phyloP scores from a whole-genome alignment of 2,797 vertebrate species.

The Rallus crepitans region DNA sequence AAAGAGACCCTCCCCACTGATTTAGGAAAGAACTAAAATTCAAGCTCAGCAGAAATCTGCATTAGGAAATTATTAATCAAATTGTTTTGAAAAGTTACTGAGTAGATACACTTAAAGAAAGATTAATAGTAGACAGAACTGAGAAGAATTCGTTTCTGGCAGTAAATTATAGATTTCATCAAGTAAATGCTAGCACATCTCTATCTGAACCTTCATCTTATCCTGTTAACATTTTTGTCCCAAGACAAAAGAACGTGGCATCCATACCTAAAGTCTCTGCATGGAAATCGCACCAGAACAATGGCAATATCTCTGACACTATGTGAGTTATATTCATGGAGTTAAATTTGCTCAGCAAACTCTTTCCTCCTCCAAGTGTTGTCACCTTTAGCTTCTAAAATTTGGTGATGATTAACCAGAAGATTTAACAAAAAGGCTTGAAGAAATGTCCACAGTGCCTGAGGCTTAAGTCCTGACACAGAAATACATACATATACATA shows the following conservation, averaged over 20 bases:
- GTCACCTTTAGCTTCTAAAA: neutral
- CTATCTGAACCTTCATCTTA: neutral
- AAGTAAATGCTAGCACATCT: neutral
- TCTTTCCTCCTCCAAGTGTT: neutral
- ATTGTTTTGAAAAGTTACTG: neutral
- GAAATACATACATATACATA: neutral
- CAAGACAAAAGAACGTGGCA: neutral
- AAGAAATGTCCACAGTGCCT: neutral
- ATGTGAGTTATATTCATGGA: neutral
- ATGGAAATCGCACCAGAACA: neutral
- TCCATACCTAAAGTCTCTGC: neutral
- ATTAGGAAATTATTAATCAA: neutral
- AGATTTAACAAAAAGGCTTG: constrained; percentile 7
- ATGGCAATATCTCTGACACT: neutral
- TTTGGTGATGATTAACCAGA: neutral
- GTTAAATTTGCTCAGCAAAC: neutral
- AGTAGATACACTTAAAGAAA: neutral
- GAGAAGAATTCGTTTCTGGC: neutral
- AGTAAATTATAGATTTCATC: neutral
- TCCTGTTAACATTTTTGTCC: neutral
- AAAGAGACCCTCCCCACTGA: neutral
- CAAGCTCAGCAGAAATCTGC: neutral
- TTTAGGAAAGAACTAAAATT: neutral
- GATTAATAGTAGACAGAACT: neutral
- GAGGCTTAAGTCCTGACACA: constrained; percentile 10